These are phyloP conservation scores for Galago senegalensis DNA, from an alignment of 2,797 vertebrate species.

Conservation along the genomic window DNA sequence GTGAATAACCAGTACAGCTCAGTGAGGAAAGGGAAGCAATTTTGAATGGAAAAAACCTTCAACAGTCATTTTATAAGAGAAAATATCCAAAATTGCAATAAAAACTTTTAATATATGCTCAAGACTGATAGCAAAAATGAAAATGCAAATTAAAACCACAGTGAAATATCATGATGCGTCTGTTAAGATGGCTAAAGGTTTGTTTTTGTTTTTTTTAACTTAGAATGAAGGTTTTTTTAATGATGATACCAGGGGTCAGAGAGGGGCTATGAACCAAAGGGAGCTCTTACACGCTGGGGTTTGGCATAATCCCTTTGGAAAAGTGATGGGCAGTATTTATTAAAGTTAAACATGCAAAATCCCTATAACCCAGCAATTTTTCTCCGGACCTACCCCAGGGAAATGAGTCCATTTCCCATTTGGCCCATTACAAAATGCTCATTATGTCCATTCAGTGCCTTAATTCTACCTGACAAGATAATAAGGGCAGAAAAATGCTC, in stretches of 20 bases:
- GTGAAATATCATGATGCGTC: no score
- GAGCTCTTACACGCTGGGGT: no score
- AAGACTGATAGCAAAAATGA: background rate
- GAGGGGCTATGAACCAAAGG: no score
- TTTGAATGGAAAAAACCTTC: background rate
- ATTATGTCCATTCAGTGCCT: background rate
- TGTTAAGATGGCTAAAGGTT: no score
- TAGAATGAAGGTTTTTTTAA: no score
- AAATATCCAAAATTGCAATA: background rate
- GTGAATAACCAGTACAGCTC: background rate
- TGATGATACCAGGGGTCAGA: no score
- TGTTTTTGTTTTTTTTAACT: no score
- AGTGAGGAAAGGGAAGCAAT: background rate
- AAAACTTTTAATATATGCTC: background rate
- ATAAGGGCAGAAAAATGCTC: constrained; percentile 43
- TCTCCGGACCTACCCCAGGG: no score
- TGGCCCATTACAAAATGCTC: constrained; percentile 6
- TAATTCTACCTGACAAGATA: constrained; percentile 18
- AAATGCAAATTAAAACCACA: background rate
- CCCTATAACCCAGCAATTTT: no score
- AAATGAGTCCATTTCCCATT: background rate
- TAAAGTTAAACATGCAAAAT: no score
- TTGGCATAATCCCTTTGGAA: no score
- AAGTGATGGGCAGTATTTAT: no score
- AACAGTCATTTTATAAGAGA: background rate